Conservation (phyloP, 1,140 invertebrate genomes). For the Brachionus asplanchnoidis region DNA sequence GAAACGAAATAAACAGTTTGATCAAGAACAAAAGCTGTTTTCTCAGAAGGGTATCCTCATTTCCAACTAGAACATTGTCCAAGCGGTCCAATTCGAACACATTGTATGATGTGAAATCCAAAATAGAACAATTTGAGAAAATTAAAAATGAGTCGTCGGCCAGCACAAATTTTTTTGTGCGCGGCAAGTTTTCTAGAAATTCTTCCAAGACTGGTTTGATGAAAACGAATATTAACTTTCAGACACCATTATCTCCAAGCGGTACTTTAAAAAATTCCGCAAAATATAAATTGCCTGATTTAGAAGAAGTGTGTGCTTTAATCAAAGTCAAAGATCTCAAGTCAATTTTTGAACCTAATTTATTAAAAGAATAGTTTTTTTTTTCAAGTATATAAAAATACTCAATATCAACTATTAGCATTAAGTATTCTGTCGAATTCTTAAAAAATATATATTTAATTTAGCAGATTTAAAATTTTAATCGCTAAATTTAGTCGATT, state of each 20-base stretch:
- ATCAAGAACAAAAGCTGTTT: slow-evolving; percentile 18
- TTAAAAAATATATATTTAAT: background rate
- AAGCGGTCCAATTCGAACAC: background rate
- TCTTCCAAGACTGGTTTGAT: background rate
- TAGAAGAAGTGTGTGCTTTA: background rate
- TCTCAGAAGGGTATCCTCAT: background rate
- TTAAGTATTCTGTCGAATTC: background rate
- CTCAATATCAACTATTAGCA: background rate
- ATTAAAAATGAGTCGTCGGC: background rate
- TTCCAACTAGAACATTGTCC: background rate
- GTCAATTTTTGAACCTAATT: background rate
- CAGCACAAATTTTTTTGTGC: slow-evolving; percentile 4
- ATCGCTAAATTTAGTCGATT: background rate
- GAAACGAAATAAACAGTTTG: background rate
- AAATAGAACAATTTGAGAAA: slow-evolving; percentile 25
- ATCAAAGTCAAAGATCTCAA: background rate
- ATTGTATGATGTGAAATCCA: slow-evolving; percentile 25
- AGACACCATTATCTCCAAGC: background rate
- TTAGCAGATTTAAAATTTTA: background rate
- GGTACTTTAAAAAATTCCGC: background rate
- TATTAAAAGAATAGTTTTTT: background rate
- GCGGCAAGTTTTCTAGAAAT: slow-evolving; percentile 17
- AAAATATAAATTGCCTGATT: background rate
- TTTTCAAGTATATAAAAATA: background rate
- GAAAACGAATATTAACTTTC: slow-evolving; percentile 6